A percentile compares a stretch with the other conserved stretches of the same genome.
Evolutionary conservation across 2,113 vertebrate genomes (phyloP).

Genomic region (Phyllopteryx taeniolatus): DNA sequence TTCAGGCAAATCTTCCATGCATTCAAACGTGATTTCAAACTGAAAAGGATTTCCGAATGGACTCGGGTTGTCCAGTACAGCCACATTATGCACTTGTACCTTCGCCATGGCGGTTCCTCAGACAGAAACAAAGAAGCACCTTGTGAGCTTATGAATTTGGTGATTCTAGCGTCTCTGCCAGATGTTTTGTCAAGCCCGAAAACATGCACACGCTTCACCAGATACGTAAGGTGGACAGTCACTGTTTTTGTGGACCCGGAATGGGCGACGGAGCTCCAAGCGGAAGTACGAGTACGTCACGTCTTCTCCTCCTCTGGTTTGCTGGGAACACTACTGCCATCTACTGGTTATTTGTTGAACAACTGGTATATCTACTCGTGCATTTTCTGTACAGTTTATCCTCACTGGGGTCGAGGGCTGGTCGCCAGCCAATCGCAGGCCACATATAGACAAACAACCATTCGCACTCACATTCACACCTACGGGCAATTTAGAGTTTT

Average conservation of each 20-base stretch:
- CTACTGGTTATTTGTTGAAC: background rate
- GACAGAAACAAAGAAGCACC: background rate
- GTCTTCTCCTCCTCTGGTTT: slow-evolving; percentile 12
- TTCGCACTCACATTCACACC: too few relatives aligned
- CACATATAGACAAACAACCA: too few relatives aligned
- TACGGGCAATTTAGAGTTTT: too few relatives aligned
- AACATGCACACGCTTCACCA: background rate
- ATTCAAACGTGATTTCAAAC: slow-evolving; percentile 92
- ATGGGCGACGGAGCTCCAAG: background rate
- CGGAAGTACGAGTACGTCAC: slow-evolving; percentile 46
- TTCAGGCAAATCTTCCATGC: slow-evolving; percentile 84
- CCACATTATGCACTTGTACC: slow-evolving; percentile 86
- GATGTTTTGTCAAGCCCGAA: background rate
- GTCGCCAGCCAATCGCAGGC: too few relatives aligned
- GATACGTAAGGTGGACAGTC: background rate
- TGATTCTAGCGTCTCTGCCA: background rate
- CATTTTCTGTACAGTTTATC: too few relatives aligned
- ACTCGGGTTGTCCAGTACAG: slow-evolving; percentile 87
- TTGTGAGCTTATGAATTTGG: background rate
- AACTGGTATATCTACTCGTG: too few relatives aligned
- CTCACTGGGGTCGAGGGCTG: too few relatives aligned
- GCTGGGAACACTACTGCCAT: background rate
- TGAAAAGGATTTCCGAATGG: slow-evolving; percentile 89
- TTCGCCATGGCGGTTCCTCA: slow-evolving; percentile 78
- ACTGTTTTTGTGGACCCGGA: slow-evolving; percentile 12